Evolutionary conservation across 1,140 invertebrate species (phyloP), one percentile per base, ranked within the genome.

Genomic region (Holcopasites calliopsidis): DNA sequence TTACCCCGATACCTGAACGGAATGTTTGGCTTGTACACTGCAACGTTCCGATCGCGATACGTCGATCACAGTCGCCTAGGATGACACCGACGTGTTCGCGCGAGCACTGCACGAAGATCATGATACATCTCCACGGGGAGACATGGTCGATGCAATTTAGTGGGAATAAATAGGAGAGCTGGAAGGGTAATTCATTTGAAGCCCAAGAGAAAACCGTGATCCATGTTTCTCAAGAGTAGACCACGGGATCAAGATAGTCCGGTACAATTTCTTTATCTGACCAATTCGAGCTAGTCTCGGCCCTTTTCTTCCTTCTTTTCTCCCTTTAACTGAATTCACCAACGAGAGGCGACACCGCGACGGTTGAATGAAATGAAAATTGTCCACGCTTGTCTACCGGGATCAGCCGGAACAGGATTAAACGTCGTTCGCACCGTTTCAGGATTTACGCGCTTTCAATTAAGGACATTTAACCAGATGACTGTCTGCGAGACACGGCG

Each of bases 221-320:
- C n/a, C 55, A 31, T 40, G 54, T 77, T 88, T 87, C 86, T 87
- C 85, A 79, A 81, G 78, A 82, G 47, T 60, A 68, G 38, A 38
- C 40, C 16, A 61, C 21, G n/a, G 18, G 64, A n/a, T 13, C 74
- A 78, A 78, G 18, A 71, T 26, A 21, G 44, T 33, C 60, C n/a
- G 60, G 26, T 64, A 18, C 65, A 84, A 80, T 79, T 76, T 80
- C 84, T 83, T 84, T 62, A 82, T 66, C 80, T 77, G 31, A 49
- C 80, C 75, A n/a, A n/a, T n/a, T n/a, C 76, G 80, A 62, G n/a
- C 82, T 82, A 44, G 47, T 66, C 42, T 61, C 50, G 6, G 38
- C 23, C 33, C 66, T 1, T 52, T 60, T 50, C 47, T 26, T 60
- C 26, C 16, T 23, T 54, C 57, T 31, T 35, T 16, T 50, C 10